These are phyloP conservation scores for Fistularia commersonii DNA, from an alignment of 2,797 vertebrate species.

Conservation along the genomic window DNA sequence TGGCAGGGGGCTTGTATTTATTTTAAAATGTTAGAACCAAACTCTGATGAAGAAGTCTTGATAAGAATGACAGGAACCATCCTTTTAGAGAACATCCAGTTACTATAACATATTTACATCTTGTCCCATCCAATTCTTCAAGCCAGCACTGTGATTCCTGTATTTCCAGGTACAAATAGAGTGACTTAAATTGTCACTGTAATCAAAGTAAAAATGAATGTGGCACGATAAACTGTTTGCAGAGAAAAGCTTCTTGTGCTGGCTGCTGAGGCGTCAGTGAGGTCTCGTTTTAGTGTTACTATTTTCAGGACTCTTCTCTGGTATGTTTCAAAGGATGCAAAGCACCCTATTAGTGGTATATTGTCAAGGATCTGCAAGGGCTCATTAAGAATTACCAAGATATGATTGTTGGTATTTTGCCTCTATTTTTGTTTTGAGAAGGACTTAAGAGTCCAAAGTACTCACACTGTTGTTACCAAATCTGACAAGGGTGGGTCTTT, in stretches of 20 bases:
- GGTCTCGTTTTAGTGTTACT: slow-evolving; percentile 53
- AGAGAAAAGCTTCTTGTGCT: slow-evolving; percentile 1
- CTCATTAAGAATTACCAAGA: slow-evolving; percentile 67
- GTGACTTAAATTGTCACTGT: slow-evolving; percentile 3
- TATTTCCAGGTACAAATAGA: slow-evolving; percentile 7
- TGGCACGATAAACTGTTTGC: not conserved
- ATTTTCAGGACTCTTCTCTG: slow-evolving; percentile 58
- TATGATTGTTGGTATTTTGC: slow-evolving; percentile 69
- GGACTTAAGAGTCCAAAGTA: slow-evolving; percentile 32
- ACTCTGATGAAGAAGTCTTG: slow-evolving; percentile 48
- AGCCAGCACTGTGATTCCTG: slow-evolving; percentile 8
- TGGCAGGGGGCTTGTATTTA: slow-evolving; percentile 68
- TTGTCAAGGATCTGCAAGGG: slow-evolving; percentile 69
- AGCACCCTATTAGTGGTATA: slow-evolving; percentile 72
- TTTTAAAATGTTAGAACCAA: slow-evolving; percentile 58
- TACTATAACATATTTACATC: slow-evolving; percentile 21
- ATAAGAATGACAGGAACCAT: slow-evolving; percentile 59
- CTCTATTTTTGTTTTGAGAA: slow-evolving; percentile 64
- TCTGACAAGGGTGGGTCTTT: slow-evolving; percentile 30
- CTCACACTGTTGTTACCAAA: slow-evolving; percentile 24
- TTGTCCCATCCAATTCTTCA: slow-evolving; percentile 1
- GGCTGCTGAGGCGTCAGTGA: slow-evolving; percentile 28
- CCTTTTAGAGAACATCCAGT: slow-evolving; percentile 37
- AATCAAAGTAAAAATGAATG: slow-evolving; percentile 19
- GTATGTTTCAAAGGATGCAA: slow-evolving; percentile 60